Base-by-base conservation (phyloP, 2,888 invertebrate species). In the Chaitophorus viminalis region DNA sequence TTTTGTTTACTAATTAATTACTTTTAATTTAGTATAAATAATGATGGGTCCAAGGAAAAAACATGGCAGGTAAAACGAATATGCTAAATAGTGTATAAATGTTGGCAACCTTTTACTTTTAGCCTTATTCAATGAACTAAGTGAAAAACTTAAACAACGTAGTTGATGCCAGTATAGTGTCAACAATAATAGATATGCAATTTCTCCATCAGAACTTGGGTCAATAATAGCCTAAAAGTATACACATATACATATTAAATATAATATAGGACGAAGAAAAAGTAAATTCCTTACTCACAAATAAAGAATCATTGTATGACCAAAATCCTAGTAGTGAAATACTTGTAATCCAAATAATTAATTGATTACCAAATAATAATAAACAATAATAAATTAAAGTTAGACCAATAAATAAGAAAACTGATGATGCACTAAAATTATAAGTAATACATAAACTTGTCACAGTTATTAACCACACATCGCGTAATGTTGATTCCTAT, bases 11-110 rank as follows among this genome's bases (percentile, higher is more conserved):
- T 54, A 72, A 78, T 14, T 1, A 29, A 70, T 86, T 86, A 87
- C 86, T 39, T 79, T 92, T 92, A 95, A 98, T 89, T 95, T 94
- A 90, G 94, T 93, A 92, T 95, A 97, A 14, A 94, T 92, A 90
- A 97, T 93, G 87, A 97, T 93, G n/a, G 98, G 98, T 31, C 98
- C 98, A 90, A 94, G 93, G 90, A 95, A 95, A 89, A 96, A 92
- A n/a, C 95, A 93, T 33, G 98, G 98, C 84, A 97, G 93, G 91
- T 98, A 98, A 82, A 97, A 93, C 88, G 94, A 93, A 91, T 97
- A 98, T 33, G 95, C 94, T 82, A 95, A 91, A 90, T 95, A 93
- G 89, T 94, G 93, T 83, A 92, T 91, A 90, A 72, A 88, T 68
- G 65, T 70, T 33, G 52, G 36, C 76, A 75, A 81, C 68, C 89